Base-by-base conservation (phyloP, 2,888 invertebrate genomes). In the Xiphydria camelus region DNA sequence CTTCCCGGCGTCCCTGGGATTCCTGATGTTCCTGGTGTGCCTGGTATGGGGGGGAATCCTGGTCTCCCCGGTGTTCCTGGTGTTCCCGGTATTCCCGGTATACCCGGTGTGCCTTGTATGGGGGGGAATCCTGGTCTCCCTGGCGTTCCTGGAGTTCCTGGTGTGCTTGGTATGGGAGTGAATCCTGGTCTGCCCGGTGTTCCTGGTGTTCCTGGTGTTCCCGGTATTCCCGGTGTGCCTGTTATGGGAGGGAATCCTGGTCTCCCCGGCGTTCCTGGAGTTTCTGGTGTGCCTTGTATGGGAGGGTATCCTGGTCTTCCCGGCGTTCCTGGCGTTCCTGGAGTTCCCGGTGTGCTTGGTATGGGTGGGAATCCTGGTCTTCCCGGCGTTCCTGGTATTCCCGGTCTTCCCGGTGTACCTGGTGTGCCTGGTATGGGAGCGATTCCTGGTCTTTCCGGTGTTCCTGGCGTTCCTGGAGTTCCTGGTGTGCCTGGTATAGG, bases 261-360 rank as follows among this genome's bases (percentile, higher is more conserved):
- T n/a, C 20, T 12, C 3, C 48, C 49, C 4, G 51, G 51, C 29
- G 35, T 25, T 5, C 49, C 49, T 7, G 61, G 55, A 1, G 15
- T 9, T 18, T 51, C 50, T 14, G 60, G 55, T 14, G 5, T 10
- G 1, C 40, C 47, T 6, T 45, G 41, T n/a, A 12, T 12, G 19
- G 33, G 45, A 1, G 55, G 51, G 1, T 20, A 25, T 9, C 53
- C 49, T 1, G 44, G 45, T 7, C 23, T 6, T 4, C 47, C 77
- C 31, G 74, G 67, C 5, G 46, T 45, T 25, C 73, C 76, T 7
- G 72, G 68, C 2, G 59, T 57, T 7, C 71, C 72, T 14, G 70
- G 61, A 2, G 55, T 36, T 23, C 68, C 66, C 9, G 66, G 61
- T 12, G 41, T 41, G 14, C 67, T 66, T 25, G 72, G n/a, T n/a